Conservation (phyloP, 2,113 vertebrate genomes). For the Vireo altiloquus region DNA sequence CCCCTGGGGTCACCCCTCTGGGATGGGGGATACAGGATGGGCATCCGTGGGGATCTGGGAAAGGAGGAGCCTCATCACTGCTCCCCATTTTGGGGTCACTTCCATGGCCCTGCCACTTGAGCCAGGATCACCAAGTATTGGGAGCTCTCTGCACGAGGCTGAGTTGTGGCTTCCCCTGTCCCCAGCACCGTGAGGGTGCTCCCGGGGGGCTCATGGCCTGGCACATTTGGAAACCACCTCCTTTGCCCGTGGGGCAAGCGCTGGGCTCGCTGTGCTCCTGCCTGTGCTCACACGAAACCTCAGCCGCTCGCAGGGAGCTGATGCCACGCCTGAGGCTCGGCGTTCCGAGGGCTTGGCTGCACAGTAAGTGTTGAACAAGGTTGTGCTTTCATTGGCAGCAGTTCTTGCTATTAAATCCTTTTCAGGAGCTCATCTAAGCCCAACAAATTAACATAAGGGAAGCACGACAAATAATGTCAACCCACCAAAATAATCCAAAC, state of each 20-base stretch:
- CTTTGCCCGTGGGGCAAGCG: background rate
- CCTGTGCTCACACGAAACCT: background rate
- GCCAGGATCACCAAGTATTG: fast-evolving
- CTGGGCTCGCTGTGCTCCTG: background rate
- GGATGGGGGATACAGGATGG: background rate
- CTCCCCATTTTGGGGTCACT: background rate
- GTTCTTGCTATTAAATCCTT: background rate
- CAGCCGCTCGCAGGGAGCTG: background rate
- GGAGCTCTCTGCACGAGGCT: background rate
- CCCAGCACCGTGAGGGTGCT: fast-evolving
- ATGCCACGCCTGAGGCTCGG: background rate
- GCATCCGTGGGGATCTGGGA: no score
- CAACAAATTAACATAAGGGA: conserved; percentile 26
- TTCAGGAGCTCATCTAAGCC: conserved; percentile 20
- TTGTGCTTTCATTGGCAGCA: background rate
- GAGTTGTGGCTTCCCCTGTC: background rate
- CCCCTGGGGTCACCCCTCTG: background rate
- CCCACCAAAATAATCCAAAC: background rate
- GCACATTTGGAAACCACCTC: background rate
- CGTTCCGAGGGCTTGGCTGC: background rate
- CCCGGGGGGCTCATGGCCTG: fast-evolving
- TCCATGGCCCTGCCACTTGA: fast-evolving
- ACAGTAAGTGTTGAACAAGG: background rate
- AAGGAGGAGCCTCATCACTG: background rate
- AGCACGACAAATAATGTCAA: background rate